Evolutionary conservation across 1,140 invertebrate genomes (phyloP).

Genomic region (Dendrolimus punctatus): DNA sequence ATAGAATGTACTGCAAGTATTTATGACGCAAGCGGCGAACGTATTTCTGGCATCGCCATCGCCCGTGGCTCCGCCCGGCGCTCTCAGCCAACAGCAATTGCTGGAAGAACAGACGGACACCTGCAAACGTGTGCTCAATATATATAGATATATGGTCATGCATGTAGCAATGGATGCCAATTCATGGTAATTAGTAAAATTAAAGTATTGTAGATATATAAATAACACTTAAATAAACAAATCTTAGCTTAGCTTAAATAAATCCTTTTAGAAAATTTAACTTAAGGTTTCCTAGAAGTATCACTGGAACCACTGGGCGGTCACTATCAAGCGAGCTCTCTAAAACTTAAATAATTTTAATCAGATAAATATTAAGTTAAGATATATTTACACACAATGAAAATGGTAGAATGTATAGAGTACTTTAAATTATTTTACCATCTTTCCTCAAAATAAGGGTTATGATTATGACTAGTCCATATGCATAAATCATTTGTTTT

Average conservation of each 20-base stretch:
- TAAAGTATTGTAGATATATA: conserved; percentile 3
- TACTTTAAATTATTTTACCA: too few relatives aligned
- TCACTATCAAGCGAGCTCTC: too few relatives aligned
- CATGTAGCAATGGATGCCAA: conserved; percentile 92
- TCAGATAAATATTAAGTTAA: too few relatives aligned
- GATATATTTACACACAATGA: too few relatives aligned
- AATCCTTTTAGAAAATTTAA: too few relatives aligned
- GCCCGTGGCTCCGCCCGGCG: conserved; percentile 92
- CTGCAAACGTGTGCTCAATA: conserved; percentile 96
- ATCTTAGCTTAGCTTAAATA: too few relatives aligned
- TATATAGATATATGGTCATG: conserved; percentile 98
- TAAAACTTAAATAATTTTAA: too few relatives aligned
- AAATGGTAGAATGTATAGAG: too few relatives aligned
- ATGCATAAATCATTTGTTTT: conserved; percentile 21
- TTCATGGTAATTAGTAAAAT: conserved; percentile 82
- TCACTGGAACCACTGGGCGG: too few relatives aligned
- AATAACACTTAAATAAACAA: neutral
- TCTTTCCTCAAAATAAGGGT: too few relatives aligned
- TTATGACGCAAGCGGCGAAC: conserved; percentile 96
- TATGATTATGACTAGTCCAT: too few relatives aligned
- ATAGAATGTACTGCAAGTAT: conserved; percentile 92
- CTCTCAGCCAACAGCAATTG: conserved; percentile 80
- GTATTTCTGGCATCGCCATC: conserved; percentile 88
- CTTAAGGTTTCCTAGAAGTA: too few relatives aligned
- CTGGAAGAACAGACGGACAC: conserved; percentile 96